These are phyloP conservation scores for Micrastur ruficollis DNA, from an alignment of 2,797 vertebrate genomes.

Conservation along the genomic window DNA sequence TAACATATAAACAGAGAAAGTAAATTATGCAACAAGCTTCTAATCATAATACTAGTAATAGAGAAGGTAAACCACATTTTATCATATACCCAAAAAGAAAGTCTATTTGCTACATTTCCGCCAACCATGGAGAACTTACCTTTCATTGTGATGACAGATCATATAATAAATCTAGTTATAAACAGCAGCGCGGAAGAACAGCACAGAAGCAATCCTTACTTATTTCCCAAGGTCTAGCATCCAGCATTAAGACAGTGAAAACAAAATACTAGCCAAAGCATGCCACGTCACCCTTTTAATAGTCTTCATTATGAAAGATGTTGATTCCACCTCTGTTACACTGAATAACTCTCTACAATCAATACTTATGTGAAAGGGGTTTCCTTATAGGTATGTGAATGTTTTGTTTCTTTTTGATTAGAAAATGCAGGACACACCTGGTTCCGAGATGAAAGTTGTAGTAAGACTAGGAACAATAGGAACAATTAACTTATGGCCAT, in stretches of 20 bases:
- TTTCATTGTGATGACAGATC: background rate
- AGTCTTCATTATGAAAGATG: background rate
- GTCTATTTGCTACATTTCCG: background rate
- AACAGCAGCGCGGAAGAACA: background rate
- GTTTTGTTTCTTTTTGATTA: background rate
- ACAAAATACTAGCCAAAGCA: background rate
- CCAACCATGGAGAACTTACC: background rate
- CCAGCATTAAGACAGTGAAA: background rate
- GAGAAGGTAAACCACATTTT: background rate
- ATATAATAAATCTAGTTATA: background rate
- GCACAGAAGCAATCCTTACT: background rate
- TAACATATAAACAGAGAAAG: background rate
- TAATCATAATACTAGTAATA: background rate
- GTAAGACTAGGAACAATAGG: background rate
- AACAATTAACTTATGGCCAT: background rate
- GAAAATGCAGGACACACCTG: background rate
- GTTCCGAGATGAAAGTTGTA: background rate
- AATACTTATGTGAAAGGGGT: background rate
- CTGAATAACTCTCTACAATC: background rate
- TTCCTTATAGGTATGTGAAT: background rate
- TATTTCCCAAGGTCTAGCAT: background rate
- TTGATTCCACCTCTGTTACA: background rate
- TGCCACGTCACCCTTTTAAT: background rate
- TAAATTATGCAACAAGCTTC: background rate
- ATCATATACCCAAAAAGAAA: background rate